A percentile compares a stretch with the other conserved stretches of the same genome.
Evolutionary conservation across 2,113 vertebrate species (phyloP).

Genomic region (Circaetus gallicus): DNA sequence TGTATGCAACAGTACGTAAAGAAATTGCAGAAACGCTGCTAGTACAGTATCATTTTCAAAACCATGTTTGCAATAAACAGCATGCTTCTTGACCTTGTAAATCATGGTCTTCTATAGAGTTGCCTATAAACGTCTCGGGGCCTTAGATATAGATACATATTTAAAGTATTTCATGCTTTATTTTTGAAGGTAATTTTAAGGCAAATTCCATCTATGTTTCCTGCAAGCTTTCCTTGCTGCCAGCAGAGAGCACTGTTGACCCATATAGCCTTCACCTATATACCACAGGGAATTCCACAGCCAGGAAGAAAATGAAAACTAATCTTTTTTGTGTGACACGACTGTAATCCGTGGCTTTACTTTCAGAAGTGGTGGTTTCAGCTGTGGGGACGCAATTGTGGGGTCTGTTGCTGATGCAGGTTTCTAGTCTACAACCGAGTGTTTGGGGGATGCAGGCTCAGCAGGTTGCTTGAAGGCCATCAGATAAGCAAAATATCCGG

Average conservation of each 20-base stretch:
- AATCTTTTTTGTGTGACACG: not conserved
- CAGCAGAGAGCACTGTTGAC: conserved; percentile 69
- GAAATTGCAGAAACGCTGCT: not conserved
- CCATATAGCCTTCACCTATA: not conserved
- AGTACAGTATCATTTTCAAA: not conserved
- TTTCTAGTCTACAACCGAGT: not conserved
- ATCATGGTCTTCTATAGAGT: not conserved
- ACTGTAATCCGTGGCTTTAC: not conserved
- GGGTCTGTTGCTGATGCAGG: not conserved
- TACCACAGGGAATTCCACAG: not conserved
- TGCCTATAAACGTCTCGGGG: not conserved
- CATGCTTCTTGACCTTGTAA: not conserved
- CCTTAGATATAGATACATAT: not conserved
- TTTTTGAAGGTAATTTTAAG: not conserved
- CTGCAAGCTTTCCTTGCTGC: not conserved
- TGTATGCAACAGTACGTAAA: not conserved
- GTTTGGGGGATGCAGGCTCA: not conserved
- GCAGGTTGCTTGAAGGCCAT: not conserved
- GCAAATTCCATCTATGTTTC: not conserved
- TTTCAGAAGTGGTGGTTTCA: not conserved
- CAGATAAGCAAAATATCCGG: not conserved
- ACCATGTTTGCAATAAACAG: not conserved
- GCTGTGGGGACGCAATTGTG: not conserved
- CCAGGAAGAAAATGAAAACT: not conserved
- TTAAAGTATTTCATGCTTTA: not conserved